Percentiles rank a stretch among this genome's conserved stretches.
These are phyloP conservation scores for Oncorhynchus clarkii DNA, from an alignment of 2,113 vertebrate species.

Conservation along the genomic window DNA sequence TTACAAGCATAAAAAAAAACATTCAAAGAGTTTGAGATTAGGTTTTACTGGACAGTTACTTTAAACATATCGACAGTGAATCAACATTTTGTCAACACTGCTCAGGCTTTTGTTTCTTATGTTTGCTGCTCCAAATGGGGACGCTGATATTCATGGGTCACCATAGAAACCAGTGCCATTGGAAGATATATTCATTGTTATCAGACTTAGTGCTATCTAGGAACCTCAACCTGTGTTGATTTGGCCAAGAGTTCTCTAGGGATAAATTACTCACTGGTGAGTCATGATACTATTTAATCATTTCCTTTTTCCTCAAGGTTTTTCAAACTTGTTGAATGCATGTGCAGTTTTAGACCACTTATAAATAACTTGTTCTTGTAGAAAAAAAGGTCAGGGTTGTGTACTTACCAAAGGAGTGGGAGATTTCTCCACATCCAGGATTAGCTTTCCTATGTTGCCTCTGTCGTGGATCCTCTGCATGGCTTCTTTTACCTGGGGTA, in stretches of 20 bases:
- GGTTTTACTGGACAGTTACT: no score
- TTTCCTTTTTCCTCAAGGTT: neutral
- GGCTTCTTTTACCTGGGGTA: slow-evolving; percentile 92
- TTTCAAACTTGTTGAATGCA: neutral
- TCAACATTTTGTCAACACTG: neutral
- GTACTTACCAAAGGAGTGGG: slow-evolving; percentile 90
- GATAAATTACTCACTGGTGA: neutral
- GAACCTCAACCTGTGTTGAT: neutral
- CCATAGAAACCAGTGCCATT: slow-evolving; percentile 49
- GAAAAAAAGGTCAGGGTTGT: neutral
- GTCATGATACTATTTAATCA: neutral
- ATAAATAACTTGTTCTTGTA: neutral
- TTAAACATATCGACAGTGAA: no score
- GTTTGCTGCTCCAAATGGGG: neutral
- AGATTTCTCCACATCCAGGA: slow-evolving; percentile 94
- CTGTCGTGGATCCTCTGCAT: slow-evolving; percentile 99
- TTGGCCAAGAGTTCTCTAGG: neutral
- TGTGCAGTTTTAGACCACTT: neutral
- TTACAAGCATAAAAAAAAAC: no score
- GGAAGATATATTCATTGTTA: slow-evolving; percentile 28
- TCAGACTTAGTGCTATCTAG: neutral
- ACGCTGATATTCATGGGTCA: slow-evolving; percentile 19
- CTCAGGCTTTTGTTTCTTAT: neutral
- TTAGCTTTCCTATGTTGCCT: slow-evolving; percentile 97
- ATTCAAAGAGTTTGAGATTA: no score